Evolutionary conservation across 1,140 invertebrate species (phyloP).

Genomic region (Drosophila prosaltans): DNA sequence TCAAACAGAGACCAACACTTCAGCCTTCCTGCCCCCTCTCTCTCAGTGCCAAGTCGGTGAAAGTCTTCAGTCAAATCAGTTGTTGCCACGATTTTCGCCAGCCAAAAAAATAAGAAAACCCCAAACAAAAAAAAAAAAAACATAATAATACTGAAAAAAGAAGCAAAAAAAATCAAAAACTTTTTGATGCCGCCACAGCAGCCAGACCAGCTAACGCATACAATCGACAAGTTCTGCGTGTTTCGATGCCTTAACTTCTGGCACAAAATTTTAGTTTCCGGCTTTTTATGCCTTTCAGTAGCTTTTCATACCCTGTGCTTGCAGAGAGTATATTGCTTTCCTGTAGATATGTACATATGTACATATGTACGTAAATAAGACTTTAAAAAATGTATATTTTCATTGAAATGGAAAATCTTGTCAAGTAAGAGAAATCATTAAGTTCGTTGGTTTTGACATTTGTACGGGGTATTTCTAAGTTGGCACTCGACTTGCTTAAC

Average conservation of each 20-base stretch:
- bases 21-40: not conserved
- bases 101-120: constrained; percentile 50
- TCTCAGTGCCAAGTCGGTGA: constrained; percentile 40
- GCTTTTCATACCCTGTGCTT: not conserved
- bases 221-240: constrained; percentile 73
- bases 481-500: no score
- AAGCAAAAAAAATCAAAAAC: constrained; percentile 53
- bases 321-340: not conserved
- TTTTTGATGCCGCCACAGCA: constrained; percentile 57
- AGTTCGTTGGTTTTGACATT: no score
- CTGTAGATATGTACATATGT: no score
- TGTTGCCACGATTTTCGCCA: constrained; percentile 71
- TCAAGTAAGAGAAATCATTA: no score
- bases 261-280: constrained; percentile 78
- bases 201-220: constrained; percentile 35
- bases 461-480: not conserved
- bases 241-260: constrained; percentile 72
- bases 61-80: constrained; percentile 75
- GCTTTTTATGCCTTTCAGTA: constrained; percentile 63
- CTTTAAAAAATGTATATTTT: no score
- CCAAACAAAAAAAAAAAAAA: constrained; percentile 11
- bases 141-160: constrained; percentile 20
- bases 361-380: no score
- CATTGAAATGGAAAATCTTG: no score
- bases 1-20: constrained; percentile 18